phyloP scores from a whole-genome alignment of 2,888 invertebrate genomes.

The Patella caerulea region DNA sequence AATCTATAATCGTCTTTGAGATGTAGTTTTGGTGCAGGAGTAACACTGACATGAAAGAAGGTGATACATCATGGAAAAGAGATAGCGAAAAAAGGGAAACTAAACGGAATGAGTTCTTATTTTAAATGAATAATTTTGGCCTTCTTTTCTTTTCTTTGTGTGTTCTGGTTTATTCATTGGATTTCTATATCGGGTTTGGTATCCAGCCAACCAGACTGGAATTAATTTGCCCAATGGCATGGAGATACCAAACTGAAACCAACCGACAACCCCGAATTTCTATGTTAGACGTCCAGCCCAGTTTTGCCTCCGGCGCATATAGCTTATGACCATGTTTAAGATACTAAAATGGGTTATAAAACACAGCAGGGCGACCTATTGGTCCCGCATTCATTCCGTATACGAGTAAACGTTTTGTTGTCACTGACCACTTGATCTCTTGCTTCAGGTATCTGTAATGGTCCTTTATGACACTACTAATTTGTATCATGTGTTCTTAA shows the following conservation, averaged over 20 bases:
- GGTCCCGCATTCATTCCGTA: background rate
- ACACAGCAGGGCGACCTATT: slow-evolving; percentile 10
- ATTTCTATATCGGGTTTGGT: no score
- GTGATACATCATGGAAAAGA: background rate
- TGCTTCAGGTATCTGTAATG: slow-evolving; percentile 5
- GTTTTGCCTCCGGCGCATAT: background rate
- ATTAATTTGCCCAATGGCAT: background rate
- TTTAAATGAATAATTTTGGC: no score
- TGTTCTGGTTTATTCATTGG: no score
- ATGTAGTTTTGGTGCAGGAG: background rate
- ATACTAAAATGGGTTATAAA: slow-evolving; percentile 6
- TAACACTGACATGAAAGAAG: slow-evolving; percentile 2
- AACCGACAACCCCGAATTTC: background rate
- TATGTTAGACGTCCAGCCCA: no score
- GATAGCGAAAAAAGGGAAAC: no score
- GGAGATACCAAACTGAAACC: background rate
- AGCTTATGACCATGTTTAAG: background rate
- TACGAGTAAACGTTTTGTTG: slow-evolving; percentile 11
- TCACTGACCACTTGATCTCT: slow-evolving; percentile 3
- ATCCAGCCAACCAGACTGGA: no score
- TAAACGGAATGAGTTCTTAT: no score
- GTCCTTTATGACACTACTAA: slow-evolving; percentile 13
- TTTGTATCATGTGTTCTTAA: slow-evolving; percentile 13
- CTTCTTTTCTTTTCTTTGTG: no score
- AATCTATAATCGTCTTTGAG: slow-evolving; percentile 8